Base-by-base conservation (phyloP, 2,888 invertebrate genomes). In the Lasioglossum malachurum region DNA sequence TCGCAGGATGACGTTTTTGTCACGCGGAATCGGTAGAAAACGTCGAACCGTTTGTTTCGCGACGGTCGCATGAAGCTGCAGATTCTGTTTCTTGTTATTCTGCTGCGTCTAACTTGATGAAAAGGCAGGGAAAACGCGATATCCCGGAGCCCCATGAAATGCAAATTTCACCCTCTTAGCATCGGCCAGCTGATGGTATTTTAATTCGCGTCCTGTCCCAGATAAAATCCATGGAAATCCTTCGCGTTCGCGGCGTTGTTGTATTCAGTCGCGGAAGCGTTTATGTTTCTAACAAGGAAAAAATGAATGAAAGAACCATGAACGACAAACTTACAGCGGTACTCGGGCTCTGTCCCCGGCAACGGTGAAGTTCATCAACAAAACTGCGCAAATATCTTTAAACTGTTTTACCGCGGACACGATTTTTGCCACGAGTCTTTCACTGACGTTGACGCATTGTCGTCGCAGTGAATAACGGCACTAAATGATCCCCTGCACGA, bases 401-500 rank as follows among this genome's bases (percentile, higher is more conserved):
- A 78, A 78, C 79, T 73, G 89, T 82, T 75, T 76, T 76, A 78
- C 78, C 53, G 81, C 81, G 60, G 69, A 31, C 12, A 72, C 60
- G 80, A 78, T n/a, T 78, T 75, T 87, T 86, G 57, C 81, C 12
- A 78, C 84, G 60, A 19, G 31, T 76, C n/a, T 23, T 64, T 12
- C 44, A 12, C 14, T 4, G 53, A 71, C 78, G 69, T 38, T 35
- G 79, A 85, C 82, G 88, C 87, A 87, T 88, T 89, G 87, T 85
- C 80, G 80, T 82, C 80, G 86, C 69, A 87, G 84, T 84, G 83
- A 78, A 79, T 84, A 91, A 89, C 86, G 91, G 87, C 76, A 79
- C 83, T 78, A 83, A 83, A 88, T 84, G 83, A 89, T 89, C 87
- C 77, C 41, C 79, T 44, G 23, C 75, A 80, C 49, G 14, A 23